Evolutionary conservation across 2,888 invertebrate genomes (phyloP), one percentile per base, ranked within the genome.

Genomic region (Lycophotia porphyrea): DNA sequence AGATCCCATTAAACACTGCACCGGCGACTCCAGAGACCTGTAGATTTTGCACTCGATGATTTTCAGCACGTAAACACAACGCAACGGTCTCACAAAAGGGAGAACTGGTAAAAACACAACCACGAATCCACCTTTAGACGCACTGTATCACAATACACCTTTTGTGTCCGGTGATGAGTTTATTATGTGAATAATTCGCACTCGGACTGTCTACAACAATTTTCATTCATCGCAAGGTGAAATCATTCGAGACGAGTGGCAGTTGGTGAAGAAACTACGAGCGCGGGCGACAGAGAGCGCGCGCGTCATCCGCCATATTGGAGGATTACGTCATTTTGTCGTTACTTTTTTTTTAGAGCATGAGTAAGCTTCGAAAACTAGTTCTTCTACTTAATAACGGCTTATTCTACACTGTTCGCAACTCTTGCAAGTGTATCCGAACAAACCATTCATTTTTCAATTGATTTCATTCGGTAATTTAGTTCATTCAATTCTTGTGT

Each of bases 291-390:
- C 90, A 91, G 92, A 91, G 92, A 90, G 91, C 87, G 92, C 94
- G 93, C 95, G 96, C 96, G 96, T 96, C 96, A 96, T 95, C 92
- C 96, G 96, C 96, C 96, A 96, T 96, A 94, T 96, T 96, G 93
- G 91, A 91, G 74, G 92, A 94, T 96, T 96, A 96, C 96, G 96
- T 96, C 96, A 96, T 93, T 91, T 79, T 71, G 78, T 86, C 76
- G 83, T 85, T 84, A 71, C 84, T 84, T 71, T 81, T 88, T 88
- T 86, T 88, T 65, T 85, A 74, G 4, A 47, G 61, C 11, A 78
- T 87, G 85, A 78, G 67, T 77, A 74, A 80, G 83, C 81, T 88
- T 87, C 55, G 75, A 72, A 78, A 85, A 87, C 85, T 47, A 65
- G 88, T 84, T 84, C 80, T 88, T 82, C 71, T 71, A 74, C 82